phyloP scores from a whole-genome alignment of 2,888 invertebrate genomes.

The Sarcophaga caerulescens region DNA sequence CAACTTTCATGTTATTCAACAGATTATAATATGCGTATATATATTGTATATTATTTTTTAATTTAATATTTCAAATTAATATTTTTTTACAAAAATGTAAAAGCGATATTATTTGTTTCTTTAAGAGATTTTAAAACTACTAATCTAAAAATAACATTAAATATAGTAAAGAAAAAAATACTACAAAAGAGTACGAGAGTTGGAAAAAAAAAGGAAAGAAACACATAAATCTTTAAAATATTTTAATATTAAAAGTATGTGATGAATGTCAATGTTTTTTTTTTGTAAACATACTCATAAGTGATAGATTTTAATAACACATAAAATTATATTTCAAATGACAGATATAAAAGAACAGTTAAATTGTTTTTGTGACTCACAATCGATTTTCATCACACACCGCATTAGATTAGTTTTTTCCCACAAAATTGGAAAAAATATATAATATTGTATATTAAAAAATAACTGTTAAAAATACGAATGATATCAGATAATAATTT shows the following conservation, averaged over 20 bases:
- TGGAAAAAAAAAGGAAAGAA: not conserved
- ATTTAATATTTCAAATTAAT: not conserved
- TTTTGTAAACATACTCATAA: not conserved
- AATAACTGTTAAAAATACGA: conserved; percentile 18
- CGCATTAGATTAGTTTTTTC: not conserved
- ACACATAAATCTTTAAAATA: not conserved
- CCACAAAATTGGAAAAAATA: conserved; percentile 6
- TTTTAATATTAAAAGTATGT: too few relatives aligned
- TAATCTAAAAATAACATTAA: not conserved
- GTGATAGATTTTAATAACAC: too few relatives aligned
- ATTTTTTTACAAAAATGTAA: conserved; percentile 6
- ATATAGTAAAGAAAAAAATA: not conserved
- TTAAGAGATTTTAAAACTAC: not conserved
- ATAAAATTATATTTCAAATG: not conserved
- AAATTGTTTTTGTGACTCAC: not conserved
- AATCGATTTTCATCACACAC: conserved; percentile 26
- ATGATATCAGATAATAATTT: conserved; percentile 26
- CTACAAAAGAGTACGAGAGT: too few relatives aligned
- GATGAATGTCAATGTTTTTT: too few relatives aligned
- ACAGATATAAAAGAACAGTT: not conserved
- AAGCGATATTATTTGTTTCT: conserved; percentile 4
- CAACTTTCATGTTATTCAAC: too few relatives aligned
- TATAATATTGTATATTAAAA: conserved; percentile 8
- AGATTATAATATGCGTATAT: not conserved
- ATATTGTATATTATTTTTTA: not conserved